phyloP scores from a whole-genome alignment of 2,113 vertebrate species.

The Ardeotis arabs region DNA sequence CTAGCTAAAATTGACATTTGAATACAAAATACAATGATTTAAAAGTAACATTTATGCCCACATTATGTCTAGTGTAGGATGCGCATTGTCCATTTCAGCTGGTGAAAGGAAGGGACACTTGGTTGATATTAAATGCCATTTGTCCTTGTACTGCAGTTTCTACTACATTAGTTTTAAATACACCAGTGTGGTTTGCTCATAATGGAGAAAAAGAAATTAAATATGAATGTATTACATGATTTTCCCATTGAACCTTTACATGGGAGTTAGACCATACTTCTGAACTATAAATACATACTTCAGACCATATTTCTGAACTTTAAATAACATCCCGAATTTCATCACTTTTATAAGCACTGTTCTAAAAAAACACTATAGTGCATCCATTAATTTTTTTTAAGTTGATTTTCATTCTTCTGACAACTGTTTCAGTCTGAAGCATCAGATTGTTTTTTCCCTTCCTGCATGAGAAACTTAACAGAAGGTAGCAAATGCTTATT shows the following conservation, averaged over 20 bases:
- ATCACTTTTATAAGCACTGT: constrained; percentile 24
- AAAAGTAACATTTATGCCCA: not conserved
- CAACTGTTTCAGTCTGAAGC: constrained; percentile 20
- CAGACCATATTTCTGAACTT: constrained; percentile 16
- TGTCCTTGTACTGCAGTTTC: constrained; percentile 43
- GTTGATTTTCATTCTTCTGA: constrained; percentile 44
- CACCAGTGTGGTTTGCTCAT: constrained; percentile 18
- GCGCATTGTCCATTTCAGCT: not conserved
- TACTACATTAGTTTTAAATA: constrained; percentile 50
- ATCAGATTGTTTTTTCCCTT: not conserved
- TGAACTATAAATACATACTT: not conserved
- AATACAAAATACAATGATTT: not conserved
- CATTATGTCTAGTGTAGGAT: not conserved
- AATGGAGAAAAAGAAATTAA: constrained; percentile 63
- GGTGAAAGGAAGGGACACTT: not conserved
- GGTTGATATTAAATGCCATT: constrained; percentile 14
- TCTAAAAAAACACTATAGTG: constrained; percentile 39
- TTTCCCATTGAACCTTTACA: constrained; percentile 60
- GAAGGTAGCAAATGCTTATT: not conserved
- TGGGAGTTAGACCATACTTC: not conserved
- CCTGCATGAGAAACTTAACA: not conserved
- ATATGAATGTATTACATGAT: constrained; percentile 58
- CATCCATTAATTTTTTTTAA: constrained; percentile 32
- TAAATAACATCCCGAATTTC: constrained; percentile 46
- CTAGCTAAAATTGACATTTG: not conserved